Percentiles rank a stretch among this genome's conserved stretches.
These are phyloP conservation scores for Drosophila ustulata DNA, from an alignment of 2,888 invertebrate species.

Conservation along the genomic window DNA sequence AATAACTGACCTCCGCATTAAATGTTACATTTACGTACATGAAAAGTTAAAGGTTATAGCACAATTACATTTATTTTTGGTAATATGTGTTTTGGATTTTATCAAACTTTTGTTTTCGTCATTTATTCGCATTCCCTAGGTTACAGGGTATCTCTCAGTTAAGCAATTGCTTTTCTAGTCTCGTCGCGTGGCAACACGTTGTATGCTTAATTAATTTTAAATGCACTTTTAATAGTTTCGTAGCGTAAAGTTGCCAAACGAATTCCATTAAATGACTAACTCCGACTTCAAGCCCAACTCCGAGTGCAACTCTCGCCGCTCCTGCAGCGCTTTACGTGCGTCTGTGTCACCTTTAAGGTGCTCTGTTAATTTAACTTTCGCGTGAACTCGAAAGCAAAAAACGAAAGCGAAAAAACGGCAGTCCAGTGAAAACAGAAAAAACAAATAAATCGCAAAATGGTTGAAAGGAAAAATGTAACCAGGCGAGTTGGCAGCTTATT, in stretches of 20 bases:
- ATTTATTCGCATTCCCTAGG: not conserved
- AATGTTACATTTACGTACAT: constrained; percentile 2
- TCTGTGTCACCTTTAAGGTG: constrained; percentile 57
- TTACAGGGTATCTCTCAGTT: not conserved
- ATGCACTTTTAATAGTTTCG: constrained; percentile 72
- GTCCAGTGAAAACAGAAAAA: constrained; percentile 3
- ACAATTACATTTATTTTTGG: no score
- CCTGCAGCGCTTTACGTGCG: not conserved
- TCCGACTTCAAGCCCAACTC: constrained; percentile 4
- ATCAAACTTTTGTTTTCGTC: no score
- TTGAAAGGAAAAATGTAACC: constrained; percentile 31
- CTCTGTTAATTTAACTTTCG: constrained; percentile 55
- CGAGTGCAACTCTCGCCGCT: constrained; percentile 3
- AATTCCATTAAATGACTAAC: constrained; percentile 45
- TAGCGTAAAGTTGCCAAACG: constrained; percentile 34
- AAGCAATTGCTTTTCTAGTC: not conserved
- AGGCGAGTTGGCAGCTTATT: constrained; percentile 46
- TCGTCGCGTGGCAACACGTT: constrained; percentile 6
- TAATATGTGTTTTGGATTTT: no score
- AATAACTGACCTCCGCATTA: constrained; percentile 2
- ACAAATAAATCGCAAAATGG: constrained; percentile 37
- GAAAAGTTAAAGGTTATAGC: no score
- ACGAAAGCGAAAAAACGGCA: not conserved
- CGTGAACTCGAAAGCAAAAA: constrained; percentile 28
- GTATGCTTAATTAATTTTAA: constrained; percentile 76